Base-by-base conservation (phyloP, 2,888 invertebrate species). In the Caenorhabditis sinica region DNA sequence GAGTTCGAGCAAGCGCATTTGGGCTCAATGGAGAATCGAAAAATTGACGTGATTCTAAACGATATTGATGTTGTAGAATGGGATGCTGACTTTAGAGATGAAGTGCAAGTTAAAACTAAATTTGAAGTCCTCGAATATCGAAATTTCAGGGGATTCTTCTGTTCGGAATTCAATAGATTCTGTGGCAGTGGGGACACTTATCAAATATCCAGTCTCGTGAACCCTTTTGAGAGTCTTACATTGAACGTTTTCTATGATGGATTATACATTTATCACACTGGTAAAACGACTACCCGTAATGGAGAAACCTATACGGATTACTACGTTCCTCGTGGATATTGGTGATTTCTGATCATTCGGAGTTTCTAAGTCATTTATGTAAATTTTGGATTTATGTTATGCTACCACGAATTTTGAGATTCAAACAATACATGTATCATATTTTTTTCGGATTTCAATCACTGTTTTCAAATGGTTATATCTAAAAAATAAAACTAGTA, bases 151-250 rank as follows among this genome's bases (percentile, higher is more conserved):
- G 56, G 40, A 5, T 40, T 23, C 9, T 68, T 33, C 33, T 68
- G 53, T 8, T 49, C 33, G 9, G 36, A 53, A n/a, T 68, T 51
- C n/a, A 15, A 68, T 13, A 8, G 68, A 51, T 51, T 20, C 33
- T 58, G 43, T n/a, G 40, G 43, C 3, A 13, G 4, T 9, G 49
- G 30, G 9, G 15, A 2, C 8, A 40, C 2, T 20, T 72, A 43
- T 51, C 73, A 73, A 20, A 51, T 73, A 5, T 9, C 20, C n/a
- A 61, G 73, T 23, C 33, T 9, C 1, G 33, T 61, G 0, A 51
- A 73, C 36, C 61, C 72, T 9, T 73, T 20, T 51, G 33, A 33
- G 11, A 73, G 73, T 51, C 8, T 73, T 2, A 73, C 73, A 4
- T 23, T 73, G 15, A 3, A 20, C 2, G 20, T 61, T 5, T 20